phyloP scores from a whole-genome alignment of 30 jellyfish, hydroid and myxozoan genomes.

The Pelagia noctiluca region DNA sequence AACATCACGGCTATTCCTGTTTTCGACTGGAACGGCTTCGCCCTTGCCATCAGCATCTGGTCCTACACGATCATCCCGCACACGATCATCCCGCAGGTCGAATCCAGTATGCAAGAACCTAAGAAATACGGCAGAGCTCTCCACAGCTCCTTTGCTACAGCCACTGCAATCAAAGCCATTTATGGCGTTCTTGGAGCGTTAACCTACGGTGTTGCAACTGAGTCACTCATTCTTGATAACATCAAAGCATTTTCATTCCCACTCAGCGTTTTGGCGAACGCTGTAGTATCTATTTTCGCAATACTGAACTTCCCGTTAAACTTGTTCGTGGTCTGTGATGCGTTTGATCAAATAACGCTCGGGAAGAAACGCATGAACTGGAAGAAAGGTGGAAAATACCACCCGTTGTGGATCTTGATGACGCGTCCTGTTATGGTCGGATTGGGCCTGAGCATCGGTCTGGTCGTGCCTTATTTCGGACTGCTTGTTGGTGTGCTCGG shows the following conservation, averaged over 20 bases:
- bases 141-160: slow-evolving; percentile 29
- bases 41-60: slow-evolving; percentile 71
- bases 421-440: slow-evolving; percentile 68
- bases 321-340: slow-evolving; percentile 65
- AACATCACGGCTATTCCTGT: slow-evolving; percentile 51
- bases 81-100: slow-evolving; percentile 74
- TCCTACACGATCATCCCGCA: slow-evolving; percentile 51
- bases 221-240: slow-evolving; percentile 54
- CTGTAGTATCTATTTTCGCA: slow-evolving; percentile 44
- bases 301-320: slow-evolving; percentile 58
- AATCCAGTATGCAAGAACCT: slow-evolving; percentile 78
- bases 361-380: slow-evolving; percentile 40
- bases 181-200: slow-evolving; percentile 82
- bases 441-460: slow-evolving; percentile 39
- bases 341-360: slow-evolving; percentile 52
- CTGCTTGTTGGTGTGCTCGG: slow-evolving; percentile 75
- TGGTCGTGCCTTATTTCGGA: slow-evolving; percentile 77
- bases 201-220: slow-evolving; percentile 70
- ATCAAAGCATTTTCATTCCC: slow-evolving; percentile 29
- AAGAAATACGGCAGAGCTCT: slow-evolving; percentile 36
- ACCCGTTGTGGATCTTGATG: slow-evolving; percentile 62
- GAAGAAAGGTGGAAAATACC: slow-evolving; percentile 58
- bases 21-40: slow-evolving; percentile 52
- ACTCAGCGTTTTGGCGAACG: slow-evolving; percentile 37
- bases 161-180: slow-evolving; percentile 52